phyloP scores from a whole-genome alignment of 1,140 invertebrate genomes.

The Tetragonula clypearis region DNA sequence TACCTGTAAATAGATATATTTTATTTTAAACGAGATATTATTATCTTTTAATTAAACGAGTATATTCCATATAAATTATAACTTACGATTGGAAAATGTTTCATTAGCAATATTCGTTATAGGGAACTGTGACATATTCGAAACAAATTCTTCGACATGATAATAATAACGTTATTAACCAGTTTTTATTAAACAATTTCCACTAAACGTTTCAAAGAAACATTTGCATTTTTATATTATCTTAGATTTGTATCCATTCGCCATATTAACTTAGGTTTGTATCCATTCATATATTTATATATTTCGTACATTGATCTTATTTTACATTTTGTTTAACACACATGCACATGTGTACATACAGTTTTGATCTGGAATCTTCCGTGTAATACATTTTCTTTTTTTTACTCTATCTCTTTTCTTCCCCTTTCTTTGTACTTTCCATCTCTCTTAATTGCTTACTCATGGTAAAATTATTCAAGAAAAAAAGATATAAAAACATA shows the following conservation, averaged over 20 bases:
- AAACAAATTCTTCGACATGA: background rate
- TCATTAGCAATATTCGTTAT: background rate
- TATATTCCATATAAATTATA: background rate
- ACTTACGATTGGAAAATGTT: slow-evolving; percentile 2
- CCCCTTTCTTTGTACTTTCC: background rate
- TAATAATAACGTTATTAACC: background rate
- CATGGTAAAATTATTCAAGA: background rate
- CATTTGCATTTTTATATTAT: background rate
- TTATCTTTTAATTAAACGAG: background rate
- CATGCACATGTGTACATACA: background rate
- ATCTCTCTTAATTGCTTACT: background rate
- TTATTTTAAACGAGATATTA: background rate
- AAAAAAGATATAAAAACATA: background rate
- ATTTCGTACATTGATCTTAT: background rate
- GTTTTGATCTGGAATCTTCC: slow-evolving; percentile 3
- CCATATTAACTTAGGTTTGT: background rate
- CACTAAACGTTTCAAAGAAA: background rate
- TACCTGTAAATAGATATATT: slow-evolving; percentile 70
- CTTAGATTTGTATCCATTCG: background rate
- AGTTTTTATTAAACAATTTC: background rate
- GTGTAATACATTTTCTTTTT: background rate
- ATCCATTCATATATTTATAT: background rate
- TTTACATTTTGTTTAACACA: background rate
- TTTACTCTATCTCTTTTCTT: background rate
- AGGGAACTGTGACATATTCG: background rate